Evolutionary conservation across 2,888 invertebrate species (phyloP).

Genomic region (Drosophila phalerata): DNA sequence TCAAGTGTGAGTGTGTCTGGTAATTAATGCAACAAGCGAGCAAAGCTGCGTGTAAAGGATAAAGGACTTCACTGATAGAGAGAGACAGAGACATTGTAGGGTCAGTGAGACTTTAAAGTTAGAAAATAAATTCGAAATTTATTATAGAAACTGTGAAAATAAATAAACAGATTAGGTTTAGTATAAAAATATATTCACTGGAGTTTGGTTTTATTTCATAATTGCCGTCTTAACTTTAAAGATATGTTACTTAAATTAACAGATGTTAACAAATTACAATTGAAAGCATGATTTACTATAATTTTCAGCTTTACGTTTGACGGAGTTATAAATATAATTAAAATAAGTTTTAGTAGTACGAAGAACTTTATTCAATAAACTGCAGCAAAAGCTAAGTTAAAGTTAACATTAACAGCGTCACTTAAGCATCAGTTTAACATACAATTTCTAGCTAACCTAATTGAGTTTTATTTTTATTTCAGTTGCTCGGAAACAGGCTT

Average conservation of each 20-base stretch:
- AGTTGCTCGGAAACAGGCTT: not conserved
- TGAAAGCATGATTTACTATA: no score
- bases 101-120: constrained; percentile 8
- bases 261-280: no score
- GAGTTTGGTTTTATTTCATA: no score
- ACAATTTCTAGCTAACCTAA: not conserved
- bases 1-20: constrained; percentile 52
- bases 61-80: not conserved
- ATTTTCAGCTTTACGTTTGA: no score
- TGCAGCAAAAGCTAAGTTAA: no score
- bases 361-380: not conserved
- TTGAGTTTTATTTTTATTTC: no score
- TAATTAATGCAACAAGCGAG: constrained; percentile 75
- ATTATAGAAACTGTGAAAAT: not conserved
- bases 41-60: constrained; percentile 45
- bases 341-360: no score
- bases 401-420: not conserved
- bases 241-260: no score
- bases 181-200: no score
- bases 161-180: not conserved
- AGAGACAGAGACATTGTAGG: not conserved
- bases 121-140: not conserved
- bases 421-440: not conserved
- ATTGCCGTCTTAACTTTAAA: no score
- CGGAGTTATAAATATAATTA: no score